Base-by-base conservation (phyloP, 35 echinoderm and acorn worm genomes). In the Ophiothrix spiculata region DNA sequence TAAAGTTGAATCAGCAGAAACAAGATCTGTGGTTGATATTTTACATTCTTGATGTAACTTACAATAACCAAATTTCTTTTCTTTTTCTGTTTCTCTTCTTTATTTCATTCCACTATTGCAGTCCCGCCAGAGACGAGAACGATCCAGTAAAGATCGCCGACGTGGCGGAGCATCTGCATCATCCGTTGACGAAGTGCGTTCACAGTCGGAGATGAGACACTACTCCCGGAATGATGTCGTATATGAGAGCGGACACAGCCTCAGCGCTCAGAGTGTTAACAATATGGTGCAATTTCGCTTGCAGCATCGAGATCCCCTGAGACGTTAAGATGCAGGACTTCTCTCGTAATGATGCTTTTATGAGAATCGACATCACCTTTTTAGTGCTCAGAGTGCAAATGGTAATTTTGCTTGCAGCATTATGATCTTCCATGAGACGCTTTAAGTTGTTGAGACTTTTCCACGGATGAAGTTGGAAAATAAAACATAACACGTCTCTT, bases 231-330 rank as follows among this genome's bases (percentile, higher is more conserved):
- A 74, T 32, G 84, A 90, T 56, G 36, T 69, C 16, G 75, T 64
- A 16, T 90, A 79, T 37, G 87, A 97, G 25, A 76, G 56, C 35
- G 60, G 60, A 45, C 89, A 88, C 40, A 97, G 90, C 76, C 84
- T 86, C 19, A 93, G 94, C 28, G 90, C 94, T 0, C 91, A 91
- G 42, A 90, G 91, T 36, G 76, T 97, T 38, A 93, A 93, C 54
- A 75, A 25, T 34, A 73, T 79, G 54, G 56, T 88, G 25, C 86
- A 93, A 40, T 83, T 88, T 28, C 69, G 85, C 35, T 76, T 88
- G 36, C 86, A 89, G 32, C 82, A 93, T 80, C 77, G 86, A 31
- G 91, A 89, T 34, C 31, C 64, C 39, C 86, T 80, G 36, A 93
- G 91, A 81, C 83, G 82, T 49, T 88, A 40, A 60, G 69, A 0